These are phyloP conservation scores for Halcyon badia DNA, from an alignment of 2,797 vertebrate species.

Conservation along the genomic window DNA sequence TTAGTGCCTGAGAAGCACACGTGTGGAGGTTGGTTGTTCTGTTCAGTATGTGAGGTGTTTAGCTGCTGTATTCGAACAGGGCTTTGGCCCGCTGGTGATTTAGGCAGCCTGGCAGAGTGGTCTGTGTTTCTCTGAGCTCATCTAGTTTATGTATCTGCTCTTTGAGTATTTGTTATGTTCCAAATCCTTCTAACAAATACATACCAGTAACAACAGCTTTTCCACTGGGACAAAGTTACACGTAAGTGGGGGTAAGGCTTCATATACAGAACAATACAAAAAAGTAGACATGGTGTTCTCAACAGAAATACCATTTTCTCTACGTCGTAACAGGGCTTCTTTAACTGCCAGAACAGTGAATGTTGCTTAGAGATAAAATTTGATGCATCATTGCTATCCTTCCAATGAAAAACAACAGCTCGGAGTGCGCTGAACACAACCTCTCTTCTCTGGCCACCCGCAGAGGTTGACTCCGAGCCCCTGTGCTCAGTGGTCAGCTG, in stretches of 20 bases:
- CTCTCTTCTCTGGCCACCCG: fast-evolving
- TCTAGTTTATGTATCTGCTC: neutral
- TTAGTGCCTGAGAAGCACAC: neutral
- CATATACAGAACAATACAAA: neutral
- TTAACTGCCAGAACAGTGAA: neutral
- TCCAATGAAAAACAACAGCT: neutral
- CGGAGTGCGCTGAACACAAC: neutral
- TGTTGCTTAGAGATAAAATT: neutral
- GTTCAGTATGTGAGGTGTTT: neutral
- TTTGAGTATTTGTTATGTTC: neutral
- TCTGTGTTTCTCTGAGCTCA: neutral
- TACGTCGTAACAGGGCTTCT: neutral
- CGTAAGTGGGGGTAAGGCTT: neutral
- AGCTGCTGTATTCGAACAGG: neutral
- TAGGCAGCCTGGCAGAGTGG: neutral
- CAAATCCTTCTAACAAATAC: neutral
- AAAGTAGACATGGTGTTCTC: neutral
- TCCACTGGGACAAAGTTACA: neutral
- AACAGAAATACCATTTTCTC: neutral
- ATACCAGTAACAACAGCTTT: neutral
- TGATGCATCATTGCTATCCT: neutral
- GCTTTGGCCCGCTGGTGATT: neutral
- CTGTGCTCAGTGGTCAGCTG: neutral
- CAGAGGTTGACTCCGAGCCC: neutral
- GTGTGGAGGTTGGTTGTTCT: neutral